Percentiles rank a stretch among this genome's conserved stretches.
Conservation (phyloP, 1,140 invertebrate species). For the Microplitis mediator region DNA sequence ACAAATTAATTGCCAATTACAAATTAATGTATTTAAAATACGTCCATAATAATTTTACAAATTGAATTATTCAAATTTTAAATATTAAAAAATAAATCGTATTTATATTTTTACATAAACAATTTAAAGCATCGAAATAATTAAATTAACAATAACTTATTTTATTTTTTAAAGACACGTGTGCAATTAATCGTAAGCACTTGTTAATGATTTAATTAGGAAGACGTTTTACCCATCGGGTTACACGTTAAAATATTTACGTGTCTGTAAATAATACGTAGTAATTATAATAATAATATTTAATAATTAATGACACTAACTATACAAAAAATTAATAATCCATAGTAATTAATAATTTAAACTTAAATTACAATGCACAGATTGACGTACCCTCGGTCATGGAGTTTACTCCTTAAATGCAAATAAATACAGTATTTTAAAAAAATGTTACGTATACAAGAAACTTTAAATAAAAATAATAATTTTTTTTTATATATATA, state of each 20-base stretch:
- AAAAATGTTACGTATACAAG: slow-evolving; percentile 23
- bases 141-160: slow-evolving; percentile 12
- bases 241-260: background rate
- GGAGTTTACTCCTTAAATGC: slow-evolving; percentile 38
- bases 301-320: background rate
- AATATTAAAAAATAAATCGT: slow-evolving; percentile 11
- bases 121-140: background rate
- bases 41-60: background rate
- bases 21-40: too few relatives aligned
- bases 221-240: slow-evolving; percentile 1
- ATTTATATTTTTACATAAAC: slow-evolving; percentile 7
- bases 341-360: slow-evolving; percentile 1
- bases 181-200: background rate
- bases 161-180: slow-evolving; percentile 8
- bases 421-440: slow-evolving; percentile 51
- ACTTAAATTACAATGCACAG: slow-evolving; percentile 28
- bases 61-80: background rate
- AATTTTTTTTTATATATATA: background rate
- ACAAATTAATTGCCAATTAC: too few relatives aligned
- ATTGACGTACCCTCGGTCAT: slow-evolving; percentile 36
- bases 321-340: slow-evolving; percentile 1
- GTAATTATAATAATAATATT: background rate
- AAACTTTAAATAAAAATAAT: background rate
- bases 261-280: background rate
- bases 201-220: slow-evolving; percentile 6